Percentiles rank a stretch among this genome's conserved stretches.
Evolutionary conservation across 2,113 vertebrate species (phyloP).

Genomic region (Cyprinodon tularosa): DNA sequence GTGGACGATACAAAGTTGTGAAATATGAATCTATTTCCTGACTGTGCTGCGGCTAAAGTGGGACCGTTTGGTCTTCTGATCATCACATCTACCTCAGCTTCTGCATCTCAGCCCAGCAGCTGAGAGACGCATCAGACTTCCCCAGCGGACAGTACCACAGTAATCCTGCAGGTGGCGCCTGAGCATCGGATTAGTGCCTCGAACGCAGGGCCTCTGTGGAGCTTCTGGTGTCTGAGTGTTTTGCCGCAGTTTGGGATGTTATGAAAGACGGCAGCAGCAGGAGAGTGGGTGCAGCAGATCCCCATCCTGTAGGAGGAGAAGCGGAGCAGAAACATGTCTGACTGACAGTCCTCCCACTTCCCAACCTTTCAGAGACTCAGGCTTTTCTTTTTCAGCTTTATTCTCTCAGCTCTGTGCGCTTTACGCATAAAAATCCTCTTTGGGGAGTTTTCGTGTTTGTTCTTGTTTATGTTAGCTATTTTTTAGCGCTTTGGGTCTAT

Average conservation of each 20-base stretch:
- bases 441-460: background rate
- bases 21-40: too few relatives aligned
- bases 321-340: conserved; percentile 1
- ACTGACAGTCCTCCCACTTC: conserved; percentile 22
- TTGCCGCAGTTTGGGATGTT: conserved; percentile 59
- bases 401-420: background rate
- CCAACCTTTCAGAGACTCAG: too few relatives aligned
- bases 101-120: conserved; percentile 27
- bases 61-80: background rate
- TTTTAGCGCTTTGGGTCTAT: too few relatives aligned
- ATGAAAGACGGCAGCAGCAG: conserved; percentile 44
- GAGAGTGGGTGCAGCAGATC: conserved; percentile 9
- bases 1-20: too few relatives aligned
- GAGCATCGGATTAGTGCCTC: conserved; percentile 16
- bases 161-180: conserved; percentile 60
- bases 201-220: background rate
- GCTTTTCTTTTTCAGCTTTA: background rate
- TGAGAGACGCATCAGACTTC: conserved; percentile 48
- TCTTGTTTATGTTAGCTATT: too few relatives aligned
- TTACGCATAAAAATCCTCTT: background rate
- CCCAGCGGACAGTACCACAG: background rate
- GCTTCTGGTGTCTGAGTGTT: background rate
- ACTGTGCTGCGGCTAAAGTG: background rate
- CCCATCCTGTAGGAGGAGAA: background rate
- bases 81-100: background rate